phyloP scores from a whole-genome alignment of 2,888 invertebrate genomes.

The Apodemia mormo region DNA sequence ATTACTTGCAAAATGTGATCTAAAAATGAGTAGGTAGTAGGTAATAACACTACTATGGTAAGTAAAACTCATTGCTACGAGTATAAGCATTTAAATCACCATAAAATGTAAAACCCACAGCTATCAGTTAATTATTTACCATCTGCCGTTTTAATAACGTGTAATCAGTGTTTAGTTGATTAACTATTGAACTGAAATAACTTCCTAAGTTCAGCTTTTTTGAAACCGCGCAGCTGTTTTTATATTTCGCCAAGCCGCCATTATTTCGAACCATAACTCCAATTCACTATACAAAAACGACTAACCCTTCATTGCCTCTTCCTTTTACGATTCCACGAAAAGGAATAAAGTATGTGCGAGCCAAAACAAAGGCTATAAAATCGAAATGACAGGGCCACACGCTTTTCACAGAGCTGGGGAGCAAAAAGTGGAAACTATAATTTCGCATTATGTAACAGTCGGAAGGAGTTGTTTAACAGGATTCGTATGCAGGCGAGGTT shows the following conservation, averaged over 20 bases:
- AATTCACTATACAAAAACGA: slow-evolving; percentile 63
- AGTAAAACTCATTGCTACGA: too few relatives aligned
- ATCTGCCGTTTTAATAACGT: background rate
- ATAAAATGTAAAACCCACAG: background rate
- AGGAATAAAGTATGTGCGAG: slow-evolving; percentile 76
- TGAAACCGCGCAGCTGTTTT: slow-evolving; percentile 62
- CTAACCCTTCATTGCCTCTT: slow-evolving; percentile 80
- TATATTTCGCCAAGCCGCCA: slow-evolving; percentile 58
- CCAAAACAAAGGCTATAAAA: slow-evolving; percentile 77
- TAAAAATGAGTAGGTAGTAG: too few relatives aligned
- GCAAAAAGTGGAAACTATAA: slow-evolving; percentile 70
- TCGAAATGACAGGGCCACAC: slow-evolving; percentile 78
- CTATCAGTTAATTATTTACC: background rate
- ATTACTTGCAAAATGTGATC: too few relatives aligned
- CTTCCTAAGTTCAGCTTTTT: slow-evolving; percentile 35
- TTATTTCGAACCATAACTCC: slow-evolving; percentile 74
- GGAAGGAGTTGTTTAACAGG: slow-evolving; percentile 73
- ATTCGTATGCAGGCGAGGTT: slow-evolving; percentile 71
- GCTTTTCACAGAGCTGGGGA: slow-evolving; percentile 60
- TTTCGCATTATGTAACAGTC: slow-evolving; percentile 79
- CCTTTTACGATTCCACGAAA: slow-evolving; percentile 78
- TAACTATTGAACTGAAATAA: background rate
- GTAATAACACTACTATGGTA: too few relatives aligned
- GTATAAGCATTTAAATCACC: too few relatives aligned
- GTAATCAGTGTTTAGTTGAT: background rate